Conservation (phyloP, 2,797 vertebrate genomes). For the Pseudotriccus pelzelni region DNA sequence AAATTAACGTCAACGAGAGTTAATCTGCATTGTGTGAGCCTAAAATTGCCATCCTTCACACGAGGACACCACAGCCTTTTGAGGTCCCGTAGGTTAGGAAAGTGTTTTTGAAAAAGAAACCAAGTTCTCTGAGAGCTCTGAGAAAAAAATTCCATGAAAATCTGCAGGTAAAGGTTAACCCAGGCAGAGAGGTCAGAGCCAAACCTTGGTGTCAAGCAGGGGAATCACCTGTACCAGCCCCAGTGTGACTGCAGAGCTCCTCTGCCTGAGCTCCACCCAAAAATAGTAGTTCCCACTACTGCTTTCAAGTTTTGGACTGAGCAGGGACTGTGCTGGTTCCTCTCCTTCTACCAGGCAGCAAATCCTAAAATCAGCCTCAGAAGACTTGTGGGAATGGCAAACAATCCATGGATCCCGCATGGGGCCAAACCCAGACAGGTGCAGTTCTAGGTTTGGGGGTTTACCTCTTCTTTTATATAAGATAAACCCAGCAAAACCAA, state of each 20-base stretch:
- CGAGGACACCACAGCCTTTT: fast-evolving
- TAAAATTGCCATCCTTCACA: not conserved
- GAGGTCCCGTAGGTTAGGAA: not conserved
- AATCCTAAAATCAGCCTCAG: not conserved
- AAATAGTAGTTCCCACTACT: fast-evolving
- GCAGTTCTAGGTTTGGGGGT: not conserved
- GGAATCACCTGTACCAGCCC: not conserved
- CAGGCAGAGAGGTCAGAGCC: not conserved
- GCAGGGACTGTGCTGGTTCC: not conserved
- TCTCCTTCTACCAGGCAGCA: not conserved
- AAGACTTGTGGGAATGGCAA: fast-evolving
- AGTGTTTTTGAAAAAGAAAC: not conserved
- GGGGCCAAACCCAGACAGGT: not conserved
- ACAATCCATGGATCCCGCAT: fast-evolving
- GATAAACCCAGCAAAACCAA: not conserved
- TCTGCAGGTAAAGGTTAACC: not conserved
- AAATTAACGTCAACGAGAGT: not conserved
- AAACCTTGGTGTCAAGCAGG: not conserved
- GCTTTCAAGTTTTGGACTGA: not conserved
- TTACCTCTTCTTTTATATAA: fast-evolving
- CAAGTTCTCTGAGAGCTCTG: not conserved
- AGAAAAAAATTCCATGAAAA: not conserved
- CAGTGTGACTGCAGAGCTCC: not conserved
- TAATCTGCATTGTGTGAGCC: not conserved
- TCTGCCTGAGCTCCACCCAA: not conserved